phyloP scores from a whole-genome alignment of 2,888 invertebrate genomes.

The Drosophila atroscutellata region DNA sequence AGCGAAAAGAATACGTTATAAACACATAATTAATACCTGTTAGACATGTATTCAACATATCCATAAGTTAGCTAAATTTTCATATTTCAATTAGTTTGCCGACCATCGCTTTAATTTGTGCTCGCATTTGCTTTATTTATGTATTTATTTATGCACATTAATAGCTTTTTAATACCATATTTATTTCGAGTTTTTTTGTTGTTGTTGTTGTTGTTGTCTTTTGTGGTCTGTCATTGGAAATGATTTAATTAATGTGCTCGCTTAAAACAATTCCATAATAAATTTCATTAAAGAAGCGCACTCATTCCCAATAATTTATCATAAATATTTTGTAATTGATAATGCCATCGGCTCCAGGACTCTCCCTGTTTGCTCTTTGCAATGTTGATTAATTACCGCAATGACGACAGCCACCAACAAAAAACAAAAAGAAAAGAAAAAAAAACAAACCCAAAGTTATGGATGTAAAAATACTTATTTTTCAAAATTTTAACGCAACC shows the following conservation, averaged over 20 bases:
- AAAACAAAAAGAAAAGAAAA: not conserved
- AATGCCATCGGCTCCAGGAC: slow-evolving; percentile 68
- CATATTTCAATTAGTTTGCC: slow-evolving; percentile 1
- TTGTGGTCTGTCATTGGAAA: slow-evolving; percentile 47
- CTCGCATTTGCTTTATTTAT: slow-evolving; percentile 26
- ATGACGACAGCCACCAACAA: slow-evolving; percentile 56
- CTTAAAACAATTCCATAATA: slow-evolving; percentile 70
- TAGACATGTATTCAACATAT: not conserved
- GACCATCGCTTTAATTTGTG: slow-evolving; percentile 11
- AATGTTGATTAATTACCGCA: slow-evolving; percentile 73
- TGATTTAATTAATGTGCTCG: slow-evolving; percentile 63
- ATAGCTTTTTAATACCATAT: slow-evolving; percentile 43
- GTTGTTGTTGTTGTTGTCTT: not conserved
- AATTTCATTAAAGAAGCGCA: slow-evolving; percentile 61
- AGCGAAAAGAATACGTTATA: not conserved
- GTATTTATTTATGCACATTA: slow-evolving; percentile 37
- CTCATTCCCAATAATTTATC: slow-evolving; percentile 67
- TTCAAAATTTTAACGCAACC: slow-evolving; percentile 62
- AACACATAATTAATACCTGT: not conserved
- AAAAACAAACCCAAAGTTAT: slow-evolving; percentile 60
- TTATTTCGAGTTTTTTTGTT: not conserved
- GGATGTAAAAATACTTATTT: slow-evolving; percentile 66
- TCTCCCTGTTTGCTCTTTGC: slow-evolving; percentile 35
- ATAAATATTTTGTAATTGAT: slow-evolving; percentile 73
- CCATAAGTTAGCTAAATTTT: not conserved